Percentiles rank a stretch among this genome's conserved stretches.
Evolutionary conservation across 2,113 vertebrate genomes (phyloP).

Genomic region (Carettochelys insculpta): DNA sequence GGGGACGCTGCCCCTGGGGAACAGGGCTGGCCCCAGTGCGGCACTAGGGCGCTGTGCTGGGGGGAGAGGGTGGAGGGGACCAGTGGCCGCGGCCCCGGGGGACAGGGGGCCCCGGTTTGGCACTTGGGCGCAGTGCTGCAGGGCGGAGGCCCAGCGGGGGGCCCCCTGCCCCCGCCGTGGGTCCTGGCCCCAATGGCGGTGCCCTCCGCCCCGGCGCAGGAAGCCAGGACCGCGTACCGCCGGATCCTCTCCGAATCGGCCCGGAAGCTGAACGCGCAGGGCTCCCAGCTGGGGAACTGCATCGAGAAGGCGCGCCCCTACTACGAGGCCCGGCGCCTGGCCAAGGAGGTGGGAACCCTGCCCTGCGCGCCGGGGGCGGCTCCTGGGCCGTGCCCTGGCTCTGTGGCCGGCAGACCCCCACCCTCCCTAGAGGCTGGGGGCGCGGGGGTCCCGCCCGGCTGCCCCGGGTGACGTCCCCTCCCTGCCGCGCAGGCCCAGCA

Average conservation of each 20-base stretch:
- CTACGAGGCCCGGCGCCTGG: slow-evolving; percentile 88
- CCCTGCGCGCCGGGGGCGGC: no score
- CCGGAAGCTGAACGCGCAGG: slow-evolving; percentile 87
- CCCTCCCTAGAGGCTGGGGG: no score
- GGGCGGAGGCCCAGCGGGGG: neutral
- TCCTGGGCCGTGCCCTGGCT: neutral
- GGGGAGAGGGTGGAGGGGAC: neutral
- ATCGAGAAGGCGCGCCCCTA: slow-evolving; percentile 92
- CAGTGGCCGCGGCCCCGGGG: no score
- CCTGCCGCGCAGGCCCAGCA: slow-evolving; percentile 84
- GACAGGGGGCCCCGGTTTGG: no score
- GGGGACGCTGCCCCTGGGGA: no score
- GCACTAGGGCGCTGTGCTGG: neutral
- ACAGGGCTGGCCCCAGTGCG: no score
- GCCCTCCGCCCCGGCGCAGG: slow-evolving; percentile 68
- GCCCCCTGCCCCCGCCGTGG: neutral
- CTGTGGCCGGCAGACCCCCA: no score
- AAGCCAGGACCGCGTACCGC: slow-evolving; percentile 90
- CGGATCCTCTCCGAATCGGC: slow-evolving; percentile 91
- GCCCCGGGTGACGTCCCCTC: no score
- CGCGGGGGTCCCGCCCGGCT: no score
- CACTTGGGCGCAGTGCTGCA: no score
- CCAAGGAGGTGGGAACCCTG: slow-evolving; percentile 81
- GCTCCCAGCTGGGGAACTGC: slow-evolving; percentile 87
- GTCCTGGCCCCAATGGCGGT: neutral